These are phyloP conservation scores for Tauraco hartlaubi DNA, from an alignment of 2,797 vertebrate species.

Conservation along the genomic window DNA sequence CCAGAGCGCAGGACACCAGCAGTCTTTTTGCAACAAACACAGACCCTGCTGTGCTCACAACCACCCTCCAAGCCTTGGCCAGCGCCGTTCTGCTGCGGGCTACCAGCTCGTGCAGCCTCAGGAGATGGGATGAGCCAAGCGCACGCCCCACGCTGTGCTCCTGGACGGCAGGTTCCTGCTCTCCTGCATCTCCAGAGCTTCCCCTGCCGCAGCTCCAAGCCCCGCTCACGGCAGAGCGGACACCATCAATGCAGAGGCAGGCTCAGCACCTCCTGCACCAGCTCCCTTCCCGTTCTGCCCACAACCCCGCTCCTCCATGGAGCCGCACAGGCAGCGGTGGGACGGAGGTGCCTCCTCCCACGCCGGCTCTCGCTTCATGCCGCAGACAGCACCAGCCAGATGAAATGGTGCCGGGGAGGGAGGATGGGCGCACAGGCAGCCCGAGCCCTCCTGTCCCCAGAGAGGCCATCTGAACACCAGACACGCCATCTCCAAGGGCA, in stretches of 20 bases:
- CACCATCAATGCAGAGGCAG: neutral
- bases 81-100: neutral
- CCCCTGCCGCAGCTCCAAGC: neutral
- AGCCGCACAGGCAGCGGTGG: neutral
- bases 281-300: neutral
- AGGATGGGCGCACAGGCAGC: rapidly evolving
- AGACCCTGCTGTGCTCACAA: rapidly evolving
- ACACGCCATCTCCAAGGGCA: neutral
- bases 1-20: neutral
- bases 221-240: neutral
- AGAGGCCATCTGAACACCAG: neutral
- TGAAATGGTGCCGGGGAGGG: neutral
- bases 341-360: rapidly evolving
- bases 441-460: neutral
- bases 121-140: neutral
- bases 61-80: neutral
- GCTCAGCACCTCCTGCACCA: neutral
- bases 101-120: neutral
- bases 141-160: rapidly evolving
- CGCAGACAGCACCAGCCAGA: rapidly evolving
- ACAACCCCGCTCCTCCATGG: neutral
- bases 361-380: neutral
- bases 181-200: neutral
- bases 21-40: neutral
- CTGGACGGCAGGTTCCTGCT: neutral